Percentiles rank a stretch among this genome's conserved stretches.
phyloP scores from a whole-genome alignment of 2,797 vertebrate genomes.

The Brachyrhaphis roseni region DNA sequence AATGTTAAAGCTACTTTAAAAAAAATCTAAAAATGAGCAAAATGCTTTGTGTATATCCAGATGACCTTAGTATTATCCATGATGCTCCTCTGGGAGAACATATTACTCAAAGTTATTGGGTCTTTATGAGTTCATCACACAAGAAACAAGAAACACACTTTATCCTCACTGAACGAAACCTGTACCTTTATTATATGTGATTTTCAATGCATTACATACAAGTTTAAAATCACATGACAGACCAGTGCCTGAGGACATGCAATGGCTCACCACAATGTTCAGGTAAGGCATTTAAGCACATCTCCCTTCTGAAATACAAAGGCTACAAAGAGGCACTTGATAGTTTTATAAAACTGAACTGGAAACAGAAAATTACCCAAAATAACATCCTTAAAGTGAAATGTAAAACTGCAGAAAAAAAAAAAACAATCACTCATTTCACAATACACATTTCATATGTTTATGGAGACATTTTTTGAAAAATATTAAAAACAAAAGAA shows the following conservation, averaged over 20 bases:
- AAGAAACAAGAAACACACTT: background rate
- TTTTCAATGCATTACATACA: constrained; percentile 42
- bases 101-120: background rate
- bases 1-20: background rate
- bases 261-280: constrained; percentile 48
- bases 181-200: constrained; percentile 62
- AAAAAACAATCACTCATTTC: constrained; percentile 10
- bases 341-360: constrained; percentile 39
- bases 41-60: background rate
- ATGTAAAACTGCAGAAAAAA: background rate
- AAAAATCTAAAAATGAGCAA: background rate
- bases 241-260: constrained; percentile 41
- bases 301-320: constrained; percentile 53
- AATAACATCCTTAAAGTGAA: constrained; percentile 10
- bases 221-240: constrained; percentile 32
- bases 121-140: background rate
- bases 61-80: background rate
- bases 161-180: constrained; percentile 12
- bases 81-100: constrained; percentile 1
- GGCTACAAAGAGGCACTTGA: constrained; percentile 78
- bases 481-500: background rate
- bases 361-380: constrained; percentile 18
- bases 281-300: constrained; percentile 57
- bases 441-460: constrained; percentile 28
- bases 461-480: background rate